Percentiles rank a stretch among this genome's conserved stretches.
These are phyloP conservation scores for Torymus tubicola DNA, from an alignment of 2,888 invertebrate genomes.

Conservation along the genomic window DNA sequence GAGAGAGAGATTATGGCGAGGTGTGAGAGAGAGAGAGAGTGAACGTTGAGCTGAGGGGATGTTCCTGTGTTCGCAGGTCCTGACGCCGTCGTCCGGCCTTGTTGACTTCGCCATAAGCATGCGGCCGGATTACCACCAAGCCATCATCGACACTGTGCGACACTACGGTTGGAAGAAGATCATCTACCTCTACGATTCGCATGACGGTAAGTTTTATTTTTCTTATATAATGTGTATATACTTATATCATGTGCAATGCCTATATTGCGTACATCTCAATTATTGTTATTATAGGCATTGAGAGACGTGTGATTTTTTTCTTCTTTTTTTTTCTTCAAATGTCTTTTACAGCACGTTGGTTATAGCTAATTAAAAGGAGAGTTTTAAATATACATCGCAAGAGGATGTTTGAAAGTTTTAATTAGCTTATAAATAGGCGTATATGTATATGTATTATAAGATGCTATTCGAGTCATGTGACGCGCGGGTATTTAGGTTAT, in stretches of 20 bases:
- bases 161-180: conserved; percentile 94
- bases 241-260: not conserved
- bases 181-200: conserved; percentile 93
- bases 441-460: no score
- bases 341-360: no score
- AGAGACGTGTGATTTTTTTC: no score
- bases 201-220: conserved; percentile 85
- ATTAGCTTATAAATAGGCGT: no score
- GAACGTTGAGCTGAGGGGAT: conserved; percentile 23
- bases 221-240: not conserved
- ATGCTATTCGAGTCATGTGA: no score
- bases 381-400: no score
- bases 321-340: no score
- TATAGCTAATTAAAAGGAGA: no score
- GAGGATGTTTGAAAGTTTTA: no score
- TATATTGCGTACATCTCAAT: not conserved
- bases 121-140: conserved; percentile 96
- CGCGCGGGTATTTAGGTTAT: no score
- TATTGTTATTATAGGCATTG: not conserved
- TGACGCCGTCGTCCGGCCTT: conserved; percentile 91
- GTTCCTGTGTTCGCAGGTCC: conserved; percentile 79
- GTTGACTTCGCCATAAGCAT: conserved; percentile 94
- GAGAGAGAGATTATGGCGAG: no score
- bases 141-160: conserved; percentile 95
- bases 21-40: conserved; percentile 34